Evolutionary conservation across 2,888 invertebrate species (phyloP).

Genomic region (Chydorus sphaericus): DNA sequence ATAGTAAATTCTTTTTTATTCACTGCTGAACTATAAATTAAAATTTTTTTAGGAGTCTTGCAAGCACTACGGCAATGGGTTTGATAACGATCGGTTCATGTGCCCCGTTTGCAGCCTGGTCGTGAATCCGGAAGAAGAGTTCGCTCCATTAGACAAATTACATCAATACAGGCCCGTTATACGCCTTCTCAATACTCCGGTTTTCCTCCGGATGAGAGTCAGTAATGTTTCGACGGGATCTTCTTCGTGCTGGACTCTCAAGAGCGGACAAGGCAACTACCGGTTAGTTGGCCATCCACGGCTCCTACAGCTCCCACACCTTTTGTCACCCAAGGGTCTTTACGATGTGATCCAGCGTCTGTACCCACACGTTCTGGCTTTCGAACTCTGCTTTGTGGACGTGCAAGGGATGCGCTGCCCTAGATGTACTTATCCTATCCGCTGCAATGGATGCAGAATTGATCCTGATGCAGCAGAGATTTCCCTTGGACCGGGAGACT

Average conservation of each 20-base stretch:
- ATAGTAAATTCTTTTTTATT: slow-evolving; percentile 10
- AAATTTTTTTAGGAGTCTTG: slow-evolving; percentile 21
- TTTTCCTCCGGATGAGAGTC: slow-evolving; percentile 39
- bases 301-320: slow-evolving; percentile 38
- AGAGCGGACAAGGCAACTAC: too few relatives aligned
- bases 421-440: slow-evolving; percentile 38
- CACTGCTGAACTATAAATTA: neutral
- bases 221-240: too few relatives aligned
- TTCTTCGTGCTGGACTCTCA: neutral
- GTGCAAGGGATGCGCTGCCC: slow-evolving; percentile 41
- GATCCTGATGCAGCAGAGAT: slow-evolving; percentile 31
- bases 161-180: slow-evolving; percentile 24
- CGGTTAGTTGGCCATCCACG: slow-evolving; percentile 39
- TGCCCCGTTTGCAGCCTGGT: slow-evolving; percentile 34
- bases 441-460: slow-evolving; percentile 42
- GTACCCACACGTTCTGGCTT: slow-evolving; percentile 22
- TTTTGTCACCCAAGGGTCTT: slow-evolving; percentile 24
- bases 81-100: slow-evolving; percentile 21
- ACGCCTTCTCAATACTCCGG: slow-evolving; percentile 31
- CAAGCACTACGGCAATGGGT: slow-evolving; percentile 16
- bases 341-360: neutral
- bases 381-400: slow-evolving; percentile 39
- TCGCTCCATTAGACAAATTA: slow-evolving; percentile 28
- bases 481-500: slow-evolving; percentile 38
- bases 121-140: slow-evolving; percentile 31